Conservation (phyloP, 2,888 invertebrate genomes). For the Agelastica alni region DNA sequence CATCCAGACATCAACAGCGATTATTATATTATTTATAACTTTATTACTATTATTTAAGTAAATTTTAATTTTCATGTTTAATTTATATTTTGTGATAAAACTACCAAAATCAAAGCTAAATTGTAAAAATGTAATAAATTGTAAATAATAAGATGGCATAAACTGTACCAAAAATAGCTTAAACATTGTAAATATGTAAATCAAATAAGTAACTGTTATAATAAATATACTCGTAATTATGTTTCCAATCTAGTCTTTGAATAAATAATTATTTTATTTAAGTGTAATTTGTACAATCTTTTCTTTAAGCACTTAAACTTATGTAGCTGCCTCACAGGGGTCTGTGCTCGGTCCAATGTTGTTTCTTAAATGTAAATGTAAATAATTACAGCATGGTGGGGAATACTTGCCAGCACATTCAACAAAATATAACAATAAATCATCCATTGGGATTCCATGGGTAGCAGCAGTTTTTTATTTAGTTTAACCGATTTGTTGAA, state of each 20-base stretch:
- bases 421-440: too few species aligned
- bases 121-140: constrained; percentile 35
- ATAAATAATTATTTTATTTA: constrained; percentile 19
- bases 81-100: constrained; percentile 34
- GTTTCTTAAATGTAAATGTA: too few species aligned
- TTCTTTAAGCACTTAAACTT: not conserved
- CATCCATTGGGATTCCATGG: too few species aligned
- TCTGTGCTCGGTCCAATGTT: too few species aligned
- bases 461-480: too few species aligned
- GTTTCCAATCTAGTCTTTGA: constrained; percentile 35
- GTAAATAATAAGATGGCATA: constrained; percentile 32
- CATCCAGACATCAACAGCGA: not conserved
- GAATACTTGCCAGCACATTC: too few species aligned
- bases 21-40: constrained; percentile 1
- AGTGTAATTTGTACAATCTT: constrained; percentile 1
- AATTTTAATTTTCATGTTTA: not conserved
- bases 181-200: constrained; percentile 30
- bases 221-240: constrained; percentile 28
- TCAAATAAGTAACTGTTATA: constrained; percentile 17
- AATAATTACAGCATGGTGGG: too few species aligned
- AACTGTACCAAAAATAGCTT: constrained; percentile 27
- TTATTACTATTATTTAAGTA: constrained; percentile 7
- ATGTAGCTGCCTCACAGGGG: too few species aligned
- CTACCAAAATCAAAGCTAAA: constrained; percentile 28
- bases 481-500: too few species aligned